These are phyloP conservation scores for Nerophis lumbriciformis DNA, from an alignment of 2,113 vertebrate genomes.

Conservation along the genomic window DNA sequence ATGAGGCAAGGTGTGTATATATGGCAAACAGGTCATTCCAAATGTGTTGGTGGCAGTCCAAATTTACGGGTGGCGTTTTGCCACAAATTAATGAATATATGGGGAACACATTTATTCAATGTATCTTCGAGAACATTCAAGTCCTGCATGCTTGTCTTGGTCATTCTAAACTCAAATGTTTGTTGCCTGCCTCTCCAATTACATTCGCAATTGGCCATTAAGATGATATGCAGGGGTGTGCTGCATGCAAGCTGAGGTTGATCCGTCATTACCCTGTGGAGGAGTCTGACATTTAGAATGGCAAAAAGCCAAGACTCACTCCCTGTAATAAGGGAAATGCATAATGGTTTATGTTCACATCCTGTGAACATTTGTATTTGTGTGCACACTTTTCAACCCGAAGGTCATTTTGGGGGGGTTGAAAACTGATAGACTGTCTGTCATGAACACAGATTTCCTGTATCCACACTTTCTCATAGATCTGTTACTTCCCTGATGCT, in stretches of 20 bases:
- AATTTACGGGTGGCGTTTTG: no score
- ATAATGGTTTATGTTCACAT: constrained; percentile 54
- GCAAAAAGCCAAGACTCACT: constrained; percentile 41
- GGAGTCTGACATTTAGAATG: constrained; percentile 62
- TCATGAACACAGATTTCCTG: constrained; percentile 41
- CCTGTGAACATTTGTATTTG: constrained; percentile 40
- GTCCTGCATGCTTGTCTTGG: no score
- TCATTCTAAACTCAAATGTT: background rate
- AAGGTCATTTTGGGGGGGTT: constrained; percentile 62
- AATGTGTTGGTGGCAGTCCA: no score
- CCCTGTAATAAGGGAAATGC: constrained; percentile 43
- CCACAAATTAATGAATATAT: no score
- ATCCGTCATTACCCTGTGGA: constrained; percentile 48
- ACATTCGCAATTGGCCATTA: constrained; percentile 19
- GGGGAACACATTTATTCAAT: no score
- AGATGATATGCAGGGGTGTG: constrained; percentile 19
- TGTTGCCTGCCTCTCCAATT: background rate
- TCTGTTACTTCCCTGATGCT: constrained; percentile 20
- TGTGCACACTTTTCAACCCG: constrained; percentile 33
- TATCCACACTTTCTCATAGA: constrained; percentile 22
- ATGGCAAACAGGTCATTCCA: no score
- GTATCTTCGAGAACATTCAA: no score
- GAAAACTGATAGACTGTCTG: constrained; percentile 58
- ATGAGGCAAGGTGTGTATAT: no score
- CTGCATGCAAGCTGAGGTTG: constrained; percentile 37